Percentiles rank a stretch among this genome's conserved stretches.
Evolutionary conservation across 2,113 vertebrate species (phyloP).

Genomic region (Galbula dea): DNA sequence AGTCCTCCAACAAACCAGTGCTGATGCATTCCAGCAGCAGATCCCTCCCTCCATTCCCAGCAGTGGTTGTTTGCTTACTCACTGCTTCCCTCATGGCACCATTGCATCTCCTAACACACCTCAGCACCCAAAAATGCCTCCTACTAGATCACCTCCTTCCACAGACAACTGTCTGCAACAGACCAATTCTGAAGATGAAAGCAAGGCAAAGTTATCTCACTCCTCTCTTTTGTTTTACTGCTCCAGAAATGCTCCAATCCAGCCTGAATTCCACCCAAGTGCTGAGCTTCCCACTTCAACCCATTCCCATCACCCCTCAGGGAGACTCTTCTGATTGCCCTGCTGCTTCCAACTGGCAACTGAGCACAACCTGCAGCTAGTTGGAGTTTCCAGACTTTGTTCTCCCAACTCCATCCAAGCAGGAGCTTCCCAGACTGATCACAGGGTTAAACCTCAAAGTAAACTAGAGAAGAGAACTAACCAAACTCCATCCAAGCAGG

Average conservation of each 20-base stretch:
- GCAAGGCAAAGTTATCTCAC: not conserved
- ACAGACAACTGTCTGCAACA: not conserved
- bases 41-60: not conserved
- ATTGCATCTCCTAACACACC: not conserved
- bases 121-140: not conserved
- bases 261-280: no score
- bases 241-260: no score
- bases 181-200: not conserved
- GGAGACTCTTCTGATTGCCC: not conserved
- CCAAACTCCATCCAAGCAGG: not conserved
- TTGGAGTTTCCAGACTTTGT: not conserved
- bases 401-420: not conserved
- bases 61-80: not conserved
- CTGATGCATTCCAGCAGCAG: accelerated
- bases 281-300: no score
- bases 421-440: not conserved
- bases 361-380: not conserved
- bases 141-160: not conserved
- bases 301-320: not conserved
- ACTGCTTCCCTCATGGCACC: accelerated
- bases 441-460: not conserved
- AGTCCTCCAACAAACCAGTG: not conserved
- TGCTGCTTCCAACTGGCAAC: not conserved
- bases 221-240: not conserved
- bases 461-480: no score